Evolutionary conservation across 2,113 vertebrate genomes (phyloP).

Genomic region (Pogona vitticeps): DNA sequence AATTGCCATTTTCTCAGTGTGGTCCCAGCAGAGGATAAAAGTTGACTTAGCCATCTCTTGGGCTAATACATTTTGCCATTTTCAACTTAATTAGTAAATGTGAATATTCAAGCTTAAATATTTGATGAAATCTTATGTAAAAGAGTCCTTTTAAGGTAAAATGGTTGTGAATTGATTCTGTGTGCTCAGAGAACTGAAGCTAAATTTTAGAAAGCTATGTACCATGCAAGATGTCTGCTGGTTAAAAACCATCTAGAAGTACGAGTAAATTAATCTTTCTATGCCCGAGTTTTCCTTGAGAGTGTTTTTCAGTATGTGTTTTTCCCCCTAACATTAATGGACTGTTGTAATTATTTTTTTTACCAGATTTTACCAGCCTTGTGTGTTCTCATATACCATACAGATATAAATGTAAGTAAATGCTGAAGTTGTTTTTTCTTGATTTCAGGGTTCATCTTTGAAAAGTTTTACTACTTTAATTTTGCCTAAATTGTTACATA

Average conservation of each 20-base stretch:
- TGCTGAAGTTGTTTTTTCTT: constrained; percentile 3
- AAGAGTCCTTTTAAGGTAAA: neutral
- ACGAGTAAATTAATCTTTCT: neutral
- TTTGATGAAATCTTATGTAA: neutral
- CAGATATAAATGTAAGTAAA: constrained; percentile 97
- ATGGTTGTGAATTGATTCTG: neutral
- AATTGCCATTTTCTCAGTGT: neutral
- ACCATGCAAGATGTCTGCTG: neutral
- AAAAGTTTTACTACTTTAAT: neutral
- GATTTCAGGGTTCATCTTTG: neutral
- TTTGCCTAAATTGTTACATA: neutral
- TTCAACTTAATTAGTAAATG: neutral
- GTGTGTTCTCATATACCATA: constrained; percentile 98
- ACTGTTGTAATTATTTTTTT: constrained; percentile 61
- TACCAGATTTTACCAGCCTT: constrained; percentile 96
- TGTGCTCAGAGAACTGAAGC: constrained; percentile 19
- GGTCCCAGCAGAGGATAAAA: no score
- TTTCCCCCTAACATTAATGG: constrained; percentile 18
- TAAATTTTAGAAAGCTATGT: neutral
- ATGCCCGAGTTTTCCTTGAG: constrained; percentile 14
- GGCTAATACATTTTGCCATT: neutral
- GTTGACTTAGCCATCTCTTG: neutral
- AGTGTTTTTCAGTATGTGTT: neutral
- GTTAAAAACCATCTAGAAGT: neutral
- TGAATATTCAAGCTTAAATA: neutral